Evolutionary conservation across 2,797 vertebrate species (phyloP), one percentile per base, ranked within the genome.

Genomic region (Molossus molossus): DNA sequence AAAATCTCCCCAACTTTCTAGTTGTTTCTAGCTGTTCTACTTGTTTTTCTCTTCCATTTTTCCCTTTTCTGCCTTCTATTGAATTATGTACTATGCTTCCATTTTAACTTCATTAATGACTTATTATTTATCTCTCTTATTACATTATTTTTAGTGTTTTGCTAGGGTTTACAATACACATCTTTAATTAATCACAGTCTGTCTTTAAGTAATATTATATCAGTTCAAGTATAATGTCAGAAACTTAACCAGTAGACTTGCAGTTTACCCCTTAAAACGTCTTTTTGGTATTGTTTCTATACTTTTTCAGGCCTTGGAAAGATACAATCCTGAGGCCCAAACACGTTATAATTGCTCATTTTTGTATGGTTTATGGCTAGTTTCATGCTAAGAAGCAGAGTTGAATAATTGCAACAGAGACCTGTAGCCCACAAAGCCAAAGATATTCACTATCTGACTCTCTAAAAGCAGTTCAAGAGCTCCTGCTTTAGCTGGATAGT

Each of bases 71-170:
- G 6, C 13, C 45, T 72, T 9, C 14, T 94, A 80, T 69, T 91
- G 48, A 65, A 83, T 65, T 83, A 60, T 86, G 67, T 69, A 64
- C 67, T 53, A 27, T 76, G 53, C 37, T 65, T 83, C 3, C 40
- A 27, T 58, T 83, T 96, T 83, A 91, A 58, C 55, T 62, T 81
- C 60, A 62, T 18, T 90, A 57, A 15, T 77, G 55, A 23, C 14
- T 84, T 79, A 60, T 67, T 73, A 48, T 55, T 92, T 79, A 67
- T 50, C 37, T 4, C 4, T 79, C 64, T 70, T 82, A 70, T 7
- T 40, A 83, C 80, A 40, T 70, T 79, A 57, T 40, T 83, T 83
- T 83, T 69, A 83, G 70, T 53, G 17, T 75, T 83, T 88, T n/a
- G 2, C 1, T 70, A 21, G 23, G 62, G 33, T 53, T 83, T 92